These are phyloP conservation scores for Hyles lineata DNA, from an alignment of 2,888 invertebrate species.

Conservation along the genomic window DNA sequence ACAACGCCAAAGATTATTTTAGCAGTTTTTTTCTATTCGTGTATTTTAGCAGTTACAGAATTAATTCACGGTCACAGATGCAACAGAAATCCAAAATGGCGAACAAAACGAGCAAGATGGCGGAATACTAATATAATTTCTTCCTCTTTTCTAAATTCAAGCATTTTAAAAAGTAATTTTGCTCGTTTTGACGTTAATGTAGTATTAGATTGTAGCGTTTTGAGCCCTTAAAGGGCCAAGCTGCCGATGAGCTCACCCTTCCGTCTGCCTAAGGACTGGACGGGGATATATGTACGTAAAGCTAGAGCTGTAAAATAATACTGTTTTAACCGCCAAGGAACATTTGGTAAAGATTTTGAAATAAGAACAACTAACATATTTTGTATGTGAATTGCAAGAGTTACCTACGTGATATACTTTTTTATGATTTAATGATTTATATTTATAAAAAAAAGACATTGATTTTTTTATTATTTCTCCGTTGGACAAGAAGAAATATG, in stretches of 20 bases:
- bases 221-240: conserved; percentile 40
- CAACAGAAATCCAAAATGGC: neutral
- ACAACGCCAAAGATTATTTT: neutral
- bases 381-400: too few species aligned
- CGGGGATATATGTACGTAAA: conserved; percentile 39
- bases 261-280: conserved; percentile 66
- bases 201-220: conserved; percentile 11
- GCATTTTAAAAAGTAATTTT: neutral
- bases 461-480: too few species aligned
- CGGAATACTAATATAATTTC: neutral
- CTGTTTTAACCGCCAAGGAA: neutral
- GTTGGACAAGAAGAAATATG: too few species aligned
- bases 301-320: neutral
- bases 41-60: neutral
- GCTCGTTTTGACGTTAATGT: neutral
- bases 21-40: too few species aligned
- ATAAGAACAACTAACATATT: too few species aligned
- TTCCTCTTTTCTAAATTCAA: neutral
- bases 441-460: too few species aligned
- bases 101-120: too few species aligned
- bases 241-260: conserved; percentile 73
- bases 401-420: too few species aligned
- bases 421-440: too few species aligned
- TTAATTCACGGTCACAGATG: neutral
- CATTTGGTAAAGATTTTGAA: too few species aligned